Evolutionary conservation across 2,888 invertebrate genomes (phyloP).

Genomic region (Eretmocerus hayati): DNA sequence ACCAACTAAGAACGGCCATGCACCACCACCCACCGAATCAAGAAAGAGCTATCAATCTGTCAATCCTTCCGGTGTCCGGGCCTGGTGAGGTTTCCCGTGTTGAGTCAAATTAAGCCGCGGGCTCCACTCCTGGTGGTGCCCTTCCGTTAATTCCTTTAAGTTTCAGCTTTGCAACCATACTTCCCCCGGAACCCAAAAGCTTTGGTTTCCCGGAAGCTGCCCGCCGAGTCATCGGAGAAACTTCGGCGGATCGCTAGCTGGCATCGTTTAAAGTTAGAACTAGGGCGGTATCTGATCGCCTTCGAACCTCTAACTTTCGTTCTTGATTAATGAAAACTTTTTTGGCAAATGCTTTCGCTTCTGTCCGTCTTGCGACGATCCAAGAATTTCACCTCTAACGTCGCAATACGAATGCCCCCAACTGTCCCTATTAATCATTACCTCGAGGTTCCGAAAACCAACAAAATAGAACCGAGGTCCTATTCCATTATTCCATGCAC

Average conservation of each 20-base stretch:
- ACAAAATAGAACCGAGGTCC: constrained; percentile 58
- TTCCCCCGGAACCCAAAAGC: constrained; percentile 60
- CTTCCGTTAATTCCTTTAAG: constrained; percentile 61
- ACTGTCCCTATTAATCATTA: constrained; percentile 59
- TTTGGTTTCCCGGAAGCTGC: constrained; percentile 57
- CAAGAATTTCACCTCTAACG: constrained; percentile 63
- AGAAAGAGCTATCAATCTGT: constrained; percentile 66
- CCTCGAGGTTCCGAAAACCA: constrained; percentile 55
- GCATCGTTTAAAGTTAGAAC: constrained; percentile 59
- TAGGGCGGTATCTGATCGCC: constrained; percentile 63
- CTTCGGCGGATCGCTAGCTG: constrained; percentile 49
- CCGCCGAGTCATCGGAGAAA: constrained; percentile 51
- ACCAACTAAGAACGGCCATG: constrained; percentile 68
- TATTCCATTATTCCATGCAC: constrained; percentile 62
- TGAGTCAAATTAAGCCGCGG: constrained; percentile 69
- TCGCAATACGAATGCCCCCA: constrained; percentile 59
- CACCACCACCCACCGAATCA: constrained; percentile 58
- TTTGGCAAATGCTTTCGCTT: constrained; percentile 65
- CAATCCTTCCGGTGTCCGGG: constrained; percentile 64
- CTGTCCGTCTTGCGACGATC: constrained; percentile 56
- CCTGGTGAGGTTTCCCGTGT: constrained; percentile 65
- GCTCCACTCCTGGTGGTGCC: constrained; percentile 68
- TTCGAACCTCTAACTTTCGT: constrained; percentile 63
- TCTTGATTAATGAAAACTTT: constrained; percentile 63
- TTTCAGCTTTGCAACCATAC: constrained; percentile 61